These are phyloP conservation scores for Cataglyphis livida DNA, from an alignment of 2,888 invertebrate species.

Conservation along the genomic window DNA sequence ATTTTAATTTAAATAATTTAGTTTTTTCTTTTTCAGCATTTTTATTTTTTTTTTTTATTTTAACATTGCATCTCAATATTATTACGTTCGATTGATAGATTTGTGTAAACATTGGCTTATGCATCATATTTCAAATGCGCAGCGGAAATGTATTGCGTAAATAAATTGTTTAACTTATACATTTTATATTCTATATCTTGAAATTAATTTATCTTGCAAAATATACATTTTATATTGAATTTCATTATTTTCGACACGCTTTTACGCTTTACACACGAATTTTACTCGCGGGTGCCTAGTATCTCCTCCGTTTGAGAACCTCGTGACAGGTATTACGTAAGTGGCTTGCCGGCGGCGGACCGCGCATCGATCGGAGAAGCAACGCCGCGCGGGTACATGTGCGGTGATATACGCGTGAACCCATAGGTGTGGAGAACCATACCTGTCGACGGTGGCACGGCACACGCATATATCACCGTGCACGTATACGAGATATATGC, in stretches of 20 bases:
- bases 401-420: slow-evolving; percentile 6
- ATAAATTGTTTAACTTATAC: neutral
- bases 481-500: neutral
- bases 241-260: no score
- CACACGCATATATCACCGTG: neutral
- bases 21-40: neutral
- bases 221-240: neutral
- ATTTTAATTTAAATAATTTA: neutral
- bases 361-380: slow-evolving; percentile 61
- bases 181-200: no score
- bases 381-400: slow-evolving; percentile 33
- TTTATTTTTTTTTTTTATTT: neutral
- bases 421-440: slow-evolving; percentile 1
- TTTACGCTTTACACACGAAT: neutral
- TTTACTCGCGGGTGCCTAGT: neutral
- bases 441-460: slow-evolving; percentile 32
- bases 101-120: neutral
- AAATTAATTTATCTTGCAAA: neutral
- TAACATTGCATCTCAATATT: neutral
- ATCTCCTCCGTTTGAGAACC: slow-evolving; percentile 66
- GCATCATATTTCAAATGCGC: neutral
- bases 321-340: slow-evolving; percentile 76
- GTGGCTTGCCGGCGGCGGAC: slow-evolving; percentile 62
- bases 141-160: neutral
- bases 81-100: neutral